phyloP scores from a whole-genome alignment of 2,888 invertebrate genomes.

The Galerucella calmariensis region DNA sequence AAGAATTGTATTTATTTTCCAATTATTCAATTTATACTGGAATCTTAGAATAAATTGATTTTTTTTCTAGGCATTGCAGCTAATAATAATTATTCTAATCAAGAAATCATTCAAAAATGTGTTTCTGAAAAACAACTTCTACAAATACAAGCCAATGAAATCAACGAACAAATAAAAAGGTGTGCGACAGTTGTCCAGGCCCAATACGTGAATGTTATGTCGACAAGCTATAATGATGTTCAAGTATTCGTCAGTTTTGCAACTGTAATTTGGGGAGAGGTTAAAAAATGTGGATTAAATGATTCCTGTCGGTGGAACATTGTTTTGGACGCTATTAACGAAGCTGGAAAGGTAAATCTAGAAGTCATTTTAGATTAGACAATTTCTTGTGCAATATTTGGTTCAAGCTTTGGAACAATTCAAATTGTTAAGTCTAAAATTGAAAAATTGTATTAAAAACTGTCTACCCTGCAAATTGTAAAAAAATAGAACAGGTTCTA shows the following conservation, averaged over 20 bases:
- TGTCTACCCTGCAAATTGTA: too few relatives aligned
- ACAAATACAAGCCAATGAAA: slow-evolving; percentile 24
- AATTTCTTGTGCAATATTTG: too few relatives aligned
- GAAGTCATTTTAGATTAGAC: too few relatives aligned
- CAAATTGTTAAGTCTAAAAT: too few relatives aligned
- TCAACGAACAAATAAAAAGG: slow-evolving; percentile 44
- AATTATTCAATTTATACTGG: too few relatives aligned
- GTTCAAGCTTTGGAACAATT: too few relatives aligned
- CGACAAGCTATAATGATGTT: slow-evolving; percentile 43
- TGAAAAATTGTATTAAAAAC: too few relatives aligned
- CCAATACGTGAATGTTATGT: slow-evolving; percentile 46
- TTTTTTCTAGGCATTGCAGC: neutral
- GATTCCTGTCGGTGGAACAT: slow-evolving; percentile 40
- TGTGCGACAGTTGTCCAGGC: slow-evolving; percentile 44
- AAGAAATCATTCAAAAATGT: slow-evolving; percentile 18
- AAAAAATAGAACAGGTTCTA: too few relatives aligned
- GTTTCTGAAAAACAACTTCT: neutral
- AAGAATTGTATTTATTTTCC: too few relatives aligned
- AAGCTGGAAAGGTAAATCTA: slow-evolving; percentile 41
- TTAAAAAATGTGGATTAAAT: slow-evolving; percentile 43
- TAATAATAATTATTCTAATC: slow-evolving; percentile 11
- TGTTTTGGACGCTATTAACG: slow-evolving; percentile 43
- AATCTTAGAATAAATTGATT: too few relatives aligned
- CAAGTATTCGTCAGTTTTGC: slow-evolving; percentile 48
- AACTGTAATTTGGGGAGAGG: slow-evolving; percentile 40